Evolutionary conservation across 2,888 invertebrate genomes (phyloP).

Genomic region (Polydesmus complanatus): DNA sequence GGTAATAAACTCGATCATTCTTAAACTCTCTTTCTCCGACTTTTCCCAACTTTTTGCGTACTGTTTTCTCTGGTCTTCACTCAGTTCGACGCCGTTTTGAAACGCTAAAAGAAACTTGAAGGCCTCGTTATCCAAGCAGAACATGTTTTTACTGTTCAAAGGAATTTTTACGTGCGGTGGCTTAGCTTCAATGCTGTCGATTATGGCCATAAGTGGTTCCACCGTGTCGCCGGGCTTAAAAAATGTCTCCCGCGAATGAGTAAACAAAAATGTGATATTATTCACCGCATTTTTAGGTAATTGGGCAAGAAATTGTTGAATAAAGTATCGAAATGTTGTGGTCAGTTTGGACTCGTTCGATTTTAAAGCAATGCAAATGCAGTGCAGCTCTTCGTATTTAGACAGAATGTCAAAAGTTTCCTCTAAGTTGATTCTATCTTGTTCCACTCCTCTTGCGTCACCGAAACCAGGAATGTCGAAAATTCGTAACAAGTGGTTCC

Average conservation of each 20-base stretch:
- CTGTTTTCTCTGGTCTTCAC: background rate
- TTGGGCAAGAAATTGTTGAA: conserved; percentile 22
- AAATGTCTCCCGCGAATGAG: conserved; percentile 19
- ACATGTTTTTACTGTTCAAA: conserved; percentile 15
- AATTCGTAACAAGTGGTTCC: conserved; percentile 15
- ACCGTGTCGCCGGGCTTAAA: conserved; percentile 18
- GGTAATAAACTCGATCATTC: conserved; percentile 16
- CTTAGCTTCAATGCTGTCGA: too few species aligned
- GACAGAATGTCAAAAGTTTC: conserved; percentile 10
- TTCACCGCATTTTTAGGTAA: conserved; percentile 21
- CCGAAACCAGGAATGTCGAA: conserved; percentile 25
- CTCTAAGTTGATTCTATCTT: conserved; percentile 21
- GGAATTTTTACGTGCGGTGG: too few species aligned
- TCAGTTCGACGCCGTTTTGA: conserved; percentile 13
- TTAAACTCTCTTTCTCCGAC: conserved; percentile 15
- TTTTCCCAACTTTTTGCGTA: conserved; percentile 18
- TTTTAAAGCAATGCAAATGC: too few species aligned
- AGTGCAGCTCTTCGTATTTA: conserved; percentile 15
- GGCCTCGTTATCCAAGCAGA: conserved; percentile 21
- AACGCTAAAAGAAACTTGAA: conserved; percentile 20
- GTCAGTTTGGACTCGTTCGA: conserved; percentile 20
- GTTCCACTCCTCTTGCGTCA: conserved; percentile 21
- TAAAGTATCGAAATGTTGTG: conserved; percentile 21
- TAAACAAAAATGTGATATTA: conserved; percentile 24
- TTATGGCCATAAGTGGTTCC: too few species aligned